phyloP scores from a whole-genome alignment of 2,888 invertebrate genomes.

The Eueremaeus valkanovi region DNA sequence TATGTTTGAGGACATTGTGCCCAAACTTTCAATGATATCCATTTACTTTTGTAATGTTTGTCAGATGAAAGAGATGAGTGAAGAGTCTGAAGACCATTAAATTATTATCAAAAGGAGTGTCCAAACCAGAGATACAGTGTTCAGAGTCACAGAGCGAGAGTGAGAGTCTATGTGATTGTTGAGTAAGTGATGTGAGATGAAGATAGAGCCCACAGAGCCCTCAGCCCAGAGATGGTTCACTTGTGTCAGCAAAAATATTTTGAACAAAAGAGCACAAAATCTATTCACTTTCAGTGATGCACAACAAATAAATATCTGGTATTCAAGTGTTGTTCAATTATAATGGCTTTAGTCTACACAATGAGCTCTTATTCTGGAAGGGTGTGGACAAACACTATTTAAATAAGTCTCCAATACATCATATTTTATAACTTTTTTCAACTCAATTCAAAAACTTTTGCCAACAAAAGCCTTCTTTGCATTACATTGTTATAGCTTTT shows the following conservation, averaged over 20 bases:
- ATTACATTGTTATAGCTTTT: not conserved
- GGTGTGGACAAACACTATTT: slow-evolving; percentile 26
- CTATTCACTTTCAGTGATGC: slow-evolving; percentile 35
- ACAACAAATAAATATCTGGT: slow-evolving; percentile 34
- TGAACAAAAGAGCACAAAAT: slow-evolving; percentile 26
- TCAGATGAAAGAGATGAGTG: slow-evolving; percentile 24
- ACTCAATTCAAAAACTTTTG: too few relatives aligned
- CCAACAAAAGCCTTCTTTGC: not conserved
- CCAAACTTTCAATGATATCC: not conserved
- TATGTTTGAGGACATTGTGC: slow-evolving; percentile 2
- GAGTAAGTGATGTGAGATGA: slow-evolving; percentile 6
- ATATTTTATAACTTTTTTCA: slow-evolving; percentile 6
- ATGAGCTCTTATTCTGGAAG: slow-evolving; percentile 4
- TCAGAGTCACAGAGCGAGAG: not conserved
- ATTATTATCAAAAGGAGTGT: slow-evolving; percentile 30
- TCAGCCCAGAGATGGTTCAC: slow-evolving; percentile 6
- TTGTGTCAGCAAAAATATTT: not conserved
- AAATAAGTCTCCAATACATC: slow-evolving; percentile 17
- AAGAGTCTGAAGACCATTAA: slow-evolving; percentile 29
- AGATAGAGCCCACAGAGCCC: slow-evolving; percentile 18
- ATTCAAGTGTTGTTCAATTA: slow-evolving; percentile 30
- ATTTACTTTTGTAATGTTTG: slow-evolving; percentile 25
- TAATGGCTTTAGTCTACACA: slow-evolving; percentile 25
- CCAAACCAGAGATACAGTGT: not conserved
- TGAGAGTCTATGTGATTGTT: too few relatives aligned